phyloP scores from a whole-genome alignment of 2,797 vertebrate genomes.

The Bovichtus variegatus region DNA sequence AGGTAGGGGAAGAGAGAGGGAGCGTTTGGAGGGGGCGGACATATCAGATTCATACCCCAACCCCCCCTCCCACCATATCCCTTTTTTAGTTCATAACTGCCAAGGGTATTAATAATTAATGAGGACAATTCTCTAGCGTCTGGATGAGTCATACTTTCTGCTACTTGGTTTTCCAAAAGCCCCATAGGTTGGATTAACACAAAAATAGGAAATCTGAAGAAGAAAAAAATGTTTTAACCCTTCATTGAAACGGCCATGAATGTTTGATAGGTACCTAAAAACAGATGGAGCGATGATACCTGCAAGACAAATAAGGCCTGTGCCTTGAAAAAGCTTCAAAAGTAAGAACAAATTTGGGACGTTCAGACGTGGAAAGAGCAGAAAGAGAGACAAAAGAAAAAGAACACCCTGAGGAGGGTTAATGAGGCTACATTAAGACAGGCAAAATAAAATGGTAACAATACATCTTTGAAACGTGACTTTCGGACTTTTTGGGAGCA shows the following conservation, averaged over 20 bases:
- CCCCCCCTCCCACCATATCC: conserved; percentile 19
- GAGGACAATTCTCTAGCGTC: conserved; percentile 76
- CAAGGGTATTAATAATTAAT: conserved; percentile 78
- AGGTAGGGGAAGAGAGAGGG: not conserved
- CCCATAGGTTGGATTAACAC: conserved; percentile 70
- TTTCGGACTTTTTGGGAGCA: not conserved
- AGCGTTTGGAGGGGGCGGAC: conserved; percentile 35
- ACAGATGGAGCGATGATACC: conserved; percentile 29
- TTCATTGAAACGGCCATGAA: conserved; percentile 55
- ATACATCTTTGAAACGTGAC: not conserved
- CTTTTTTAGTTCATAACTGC: conserved; percentile 78
- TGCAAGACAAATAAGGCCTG: not conserved
- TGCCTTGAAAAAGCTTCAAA: not conserved
- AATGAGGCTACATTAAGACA: not conserved
- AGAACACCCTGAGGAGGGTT: not conserved
- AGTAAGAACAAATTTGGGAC: not conserved
- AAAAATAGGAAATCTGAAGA: conserved; percentile 46
- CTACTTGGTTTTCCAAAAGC: conserved; percentile 71
- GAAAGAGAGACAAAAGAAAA: not conserved
- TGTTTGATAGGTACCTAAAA: conserved; percentile 65
- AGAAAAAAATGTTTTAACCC: conserved; percentile 64
- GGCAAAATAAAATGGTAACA: not conserved
- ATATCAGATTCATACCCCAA: conserved; percentile 55
- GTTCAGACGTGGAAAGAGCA: not conserved
- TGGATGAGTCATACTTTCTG: conserved; percentile 78